These are phyloP conservation scores for Florisuga fusca DNA, from an alignment of 2,797 vertebrate genomes.

Conservation along the genomic window DNA sequence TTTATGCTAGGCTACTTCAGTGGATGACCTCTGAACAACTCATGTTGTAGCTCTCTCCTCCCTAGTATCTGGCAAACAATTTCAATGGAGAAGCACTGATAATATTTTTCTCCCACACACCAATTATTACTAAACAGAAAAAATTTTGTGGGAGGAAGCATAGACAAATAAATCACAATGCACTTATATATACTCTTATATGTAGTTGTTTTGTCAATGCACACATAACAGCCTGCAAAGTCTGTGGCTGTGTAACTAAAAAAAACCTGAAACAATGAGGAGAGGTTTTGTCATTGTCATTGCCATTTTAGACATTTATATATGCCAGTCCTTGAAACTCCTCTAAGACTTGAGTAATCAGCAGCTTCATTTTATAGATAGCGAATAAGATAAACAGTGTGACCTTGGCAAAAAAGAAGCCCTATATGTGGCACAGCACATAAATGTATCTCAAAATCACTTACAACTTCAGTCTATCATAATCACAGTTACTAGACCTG, in stretches of 20 bases:
- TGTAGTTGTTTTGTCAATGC: conserved; percentile 1
- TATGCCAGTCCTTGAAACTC: not conserved
- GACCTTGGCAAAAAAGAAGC: not conserved
- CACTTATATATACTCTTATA: conserved; percentile 8
- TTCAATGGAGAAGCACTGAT: not conserved
- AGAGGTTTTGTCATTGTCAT: not conserved
- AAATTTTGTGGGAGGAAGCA: conserved; percentile 15
- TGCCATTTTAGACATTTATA: not conserved
- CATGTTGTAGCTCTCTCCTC: not conserved
- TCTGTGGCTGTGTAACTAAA: not conserved
- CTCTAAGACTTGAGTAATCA: not conserved
- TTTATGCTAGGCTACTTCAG: not conserved
- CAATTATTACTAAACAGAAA: conserved; percentile 50
- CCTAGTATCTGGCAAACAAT: not conserved
- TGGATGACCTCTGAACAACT: not conserved
- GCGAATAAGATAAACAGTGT: not conserved
- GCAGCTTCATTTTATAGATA: not conserved
- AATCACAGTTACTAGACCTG: not conserved
- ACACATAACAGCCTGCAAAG: not conserved
- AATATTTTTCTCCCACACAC: conserved; percentile 21
- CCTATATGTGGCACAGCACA: not conserved
- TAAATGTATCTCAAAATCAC: not conserved
- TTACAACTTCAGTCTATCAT: not conserved
- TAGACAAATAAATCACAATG: conserved; percentile 9
- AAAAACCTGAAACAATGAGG: not conserved